A percentile compares a stretch with the other conserved stretches of the same genome.
Evolutionary conservation across 2,888 invertebrate species (phyloP).

Genomic region (Conomelus anceps): DNA sequence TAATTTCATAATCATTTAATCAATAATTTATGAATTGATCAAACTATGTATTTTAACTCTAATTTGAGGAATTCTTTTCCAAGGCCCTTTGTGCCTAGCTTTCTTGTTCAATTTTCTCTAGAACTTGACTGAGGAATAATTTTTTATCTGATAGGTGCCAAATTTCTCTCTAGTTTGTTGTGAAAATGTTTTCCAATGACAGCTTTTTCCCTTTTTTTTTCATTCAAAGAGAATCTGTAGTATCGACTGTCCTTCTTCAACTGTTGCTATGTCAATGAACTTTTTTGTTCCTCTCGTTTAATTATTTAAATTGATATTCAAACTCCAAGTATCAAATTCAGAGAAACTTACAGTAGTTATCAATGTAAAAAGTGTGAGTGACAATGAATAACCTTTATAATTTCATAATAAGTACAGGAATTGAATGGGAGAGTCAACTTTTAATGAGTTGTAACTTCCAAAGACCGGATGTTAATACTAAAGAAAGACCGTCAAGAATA

Average conservation of each 20-base stretch:
- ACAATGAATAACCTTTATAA: not conserved
- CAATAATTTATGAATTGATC: too few relatives aligned
- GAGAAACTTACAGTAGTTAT: not conserved
- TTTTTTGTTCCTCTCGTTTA: not conserved
- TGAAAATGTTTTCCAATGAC: too few relatives aligned
- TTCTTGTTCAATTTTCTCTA: too few relatives aligned
- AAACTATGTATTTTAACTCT: too few relatives aligned
- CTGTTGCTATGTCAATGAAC: not conserved
- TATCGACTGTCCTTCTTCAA: not conserved
- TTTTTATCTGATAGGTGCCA: too few relatives aligned
- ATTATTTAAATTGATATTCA: not conserved
- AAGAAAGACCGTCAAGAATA: not conserved
- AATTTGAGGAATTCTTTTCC: too few relatives aligned
- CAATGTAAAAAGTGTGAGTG: not conserved
- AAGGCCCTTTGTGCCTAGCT: too few relatives aligned
- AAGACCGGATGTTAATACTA: not conserved
- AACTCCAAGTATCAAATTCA: not conserved
- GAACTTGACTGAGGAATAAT: too few relatives aligned
- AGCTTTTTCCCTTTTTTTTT: too few relatives aligned
- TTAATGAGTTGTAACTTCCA: not conserved
- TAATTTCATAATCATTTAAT: too few relatives aligned
- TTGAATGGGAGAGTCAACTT: not conserved
- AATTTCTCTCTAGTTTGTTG: too few relatives aligned
- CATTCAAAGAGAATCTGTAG: too few relatives aligned
- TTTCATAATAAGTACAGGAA: not conserved